phyloP scores from a whole-genome alignment of 2,797 vertebrate species.

The Cryptoprocta ferox region DNA sequence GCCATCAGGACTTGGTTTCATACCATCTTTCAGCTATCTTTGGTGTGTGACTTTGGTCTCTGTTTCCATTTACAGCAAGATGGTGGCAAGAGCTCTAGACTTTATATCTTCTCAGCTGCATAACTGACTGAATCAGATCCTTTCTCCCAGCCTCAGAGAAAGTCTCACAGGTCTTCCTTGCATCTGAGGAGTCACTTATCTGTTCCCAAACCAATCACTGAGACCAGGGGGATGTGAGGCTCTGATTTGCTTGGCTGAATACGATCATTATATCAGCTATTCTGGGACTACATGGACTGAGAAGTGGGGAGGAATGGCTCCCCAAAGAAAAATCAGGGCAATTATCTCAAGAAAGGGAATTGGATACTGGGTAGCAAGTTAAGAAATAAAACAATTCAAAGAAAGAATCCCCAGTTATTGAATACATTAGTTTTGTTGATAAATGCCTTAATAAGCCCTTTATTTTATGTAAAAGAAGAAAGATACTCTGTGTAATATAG shows the following conservation, averaged over 20 bases:
- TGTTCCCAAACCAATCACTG: neutral
- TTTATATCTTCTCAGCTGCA: neutral
- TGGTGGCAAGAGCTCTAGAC: neutral
- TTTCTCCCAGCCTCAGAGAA: neutral
- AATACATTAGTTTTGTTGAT: neutral
- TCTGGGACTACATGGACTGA: neutral
- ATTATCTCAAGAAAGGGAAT: neutral
- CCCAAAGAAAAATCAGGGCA: neutral
- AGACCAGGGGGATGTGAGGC: neutral
- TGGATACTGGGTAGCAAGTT: neutral
- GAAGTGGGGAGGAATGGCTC: neutral
- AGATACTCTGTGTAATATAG: neutral
- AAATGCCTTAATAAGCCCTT: neutral
- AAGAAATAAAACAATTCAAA: constrained; percentile 6
- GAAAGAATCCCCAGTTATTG: neutral
- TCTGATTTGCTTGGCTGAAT: neutral
- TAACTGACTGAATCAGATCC: neutral
- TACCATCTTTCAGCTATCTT: neutral
- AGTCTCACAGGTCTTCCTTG: neutral
- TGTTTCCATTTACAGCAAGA: neutral
- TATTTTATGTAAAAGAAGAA: neutral
- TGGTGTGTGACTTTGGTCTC: neutral
- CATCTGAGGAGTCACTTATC: neutral
- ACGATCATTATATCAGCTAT: neutral
- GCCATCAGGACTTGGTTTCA: neutral